Conservation (phyloP, 2,113 vertebrate genomes). For the Taurulus bubalis region DNA sequence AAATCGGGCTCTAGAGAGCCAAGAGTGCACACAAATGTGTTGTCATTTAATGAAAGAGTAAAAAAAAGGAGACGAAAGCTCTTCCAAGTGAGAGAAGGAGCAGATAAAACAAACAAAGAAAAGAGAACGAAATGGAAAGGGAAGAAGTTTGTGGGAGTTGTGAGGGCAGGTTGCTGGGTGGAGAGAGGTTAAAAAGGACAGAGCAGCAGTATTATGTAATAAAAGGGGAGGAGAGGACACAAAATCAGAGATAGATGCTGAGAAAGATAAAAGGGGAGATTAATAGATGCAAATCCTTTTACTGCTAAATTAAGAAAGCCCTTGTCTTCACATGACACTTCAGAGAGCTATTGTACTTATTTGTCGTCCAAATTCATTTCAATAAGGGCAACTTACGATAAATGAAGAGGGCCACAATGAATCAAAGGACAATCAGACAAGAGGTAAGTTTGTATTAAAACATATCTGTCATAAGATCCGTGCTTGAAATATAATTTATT, state of each 20-base stretch:
- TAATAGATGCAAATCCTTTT: neutral
- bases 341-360: neutral
- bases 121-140: neutral
- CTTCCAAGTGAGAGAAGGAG: neutral
- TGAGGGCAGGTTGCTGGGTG: neutral
- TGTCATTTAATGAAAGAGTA: neutral
- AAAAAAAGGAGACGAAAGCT: neutral
- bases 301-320: neutral
- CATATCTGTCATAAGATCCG: neutral
- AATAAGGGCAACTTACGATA: neutral
- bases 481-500: no score
- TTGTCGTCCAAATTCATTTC: neutral
- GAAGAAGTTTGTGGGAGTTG: neutral
- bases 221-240: neutral
- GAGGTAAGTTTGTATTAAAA: neutral
- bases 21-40: neutral
- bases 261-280: neutral
- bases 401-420: neutral
- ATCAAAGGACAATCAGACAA: neutral
- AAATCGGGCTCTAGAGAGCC: neutral
- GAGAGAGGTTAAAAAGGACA: neutral
- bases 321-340: neutral
- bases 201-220: neutral
- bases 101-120: neutral
- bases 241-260: neutral